Base-by-base conservation (phyloP, 64 coral and sea anemone genomes). In the Montipora cactus region DNA sequence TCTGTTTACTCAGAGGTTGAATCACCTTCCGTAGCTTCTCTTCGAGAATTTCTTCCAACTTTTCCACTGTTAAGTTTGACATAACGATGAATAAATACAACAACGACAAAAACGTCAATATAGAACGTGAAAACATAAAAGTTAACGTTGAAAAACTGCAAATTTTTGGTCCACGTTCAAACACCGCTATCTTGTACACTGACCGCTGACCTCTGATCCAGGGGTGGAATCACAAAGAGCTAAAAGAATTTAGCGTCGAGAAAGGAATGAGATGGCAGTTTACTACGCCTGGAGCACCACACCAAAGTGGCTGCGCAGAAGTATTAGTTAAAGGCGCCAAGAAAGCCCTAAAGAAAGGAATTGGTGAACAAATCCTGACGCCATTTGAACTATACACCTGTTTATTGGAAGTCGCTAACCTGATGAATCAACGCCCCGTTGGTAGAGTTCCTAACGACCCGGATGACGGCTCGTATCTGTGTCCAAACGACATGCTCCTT, bases 251-350 rank as follows among this genome's bases (percentile, higher is more conserved):
- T 18, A 61, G 67, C 45, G 87, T 61, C 1, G 86, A 94, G 5
- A 79, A 59, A 81, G 92, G 92, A 18, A 83, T 82, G 66, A 74
- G 8, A 58, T 94, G 77, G 92, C 76, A 52, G 25, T 92, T 92
- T 49, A 77, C 23, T 48, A 92, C 80, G 23, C 90, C 90, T 15
- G 44, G 62, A n/a, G 87, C 93, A 16, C 93, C 93, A 6, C 93
- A 94, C 46, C 87, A 89, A 45, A 94, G 89, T 49, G 93, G 93
- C 62, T 95, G 93, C 23, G 79, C 93, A 14, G 93, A 95, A 61
- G 44, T 80, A 5, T 67, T 95, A 49, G 80, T 95, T 44, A 95
- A 95, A 25, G 84, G 49, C 22, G 20, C 51, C 15, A 95, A 90
- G 79, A 95, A 14, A 72, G 80, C 93, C 13, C 57, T 91, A 9